Percentiles rank a stretch among this genome's conserved stretches.
phyloP scores from a whole-genome alignment of 2,888 invertebrate species.

The Nezara viridula region DNA sequence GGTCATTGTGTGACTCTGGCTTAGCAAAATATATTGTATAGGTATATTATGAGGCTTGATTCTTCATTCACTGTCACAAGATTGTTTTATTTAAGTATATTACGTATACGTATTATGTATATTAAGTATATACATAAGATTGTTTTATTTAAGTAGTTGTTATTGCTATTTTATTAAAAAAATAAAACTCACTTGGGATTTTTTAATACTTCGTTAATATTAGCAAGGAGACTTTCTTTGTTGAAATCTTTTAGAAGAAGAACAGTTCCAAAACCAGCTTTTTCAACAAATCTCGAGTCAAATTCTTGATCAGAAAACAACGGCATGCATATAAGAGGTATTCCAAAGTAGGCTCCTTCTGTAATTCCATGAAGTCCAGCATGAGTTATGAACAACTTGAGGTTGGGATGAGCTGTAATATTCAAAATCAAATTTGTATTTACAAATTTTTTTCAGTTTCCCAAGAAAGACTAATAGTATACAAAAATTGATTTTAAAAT shows the following conservation, averaged over 20 bases:
- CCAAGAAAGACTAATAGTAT: background rate
- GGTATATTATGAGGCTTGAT: no score
- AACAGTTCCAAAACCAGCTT: slow-evolving; percentile 6
- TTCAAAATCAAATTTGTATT: no score
- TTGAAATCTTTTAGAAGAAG: background rate
- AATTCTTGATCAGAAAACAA: slow-evolving; percentile 20
- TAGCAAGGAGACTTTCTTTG: background rate
- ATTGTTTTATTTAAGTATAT: no score
- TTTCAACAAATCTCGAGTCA: background rate
- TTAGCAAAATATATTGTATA: no score
- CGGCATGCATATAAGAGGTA: background rate
- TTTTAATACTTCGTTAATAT: background rate
- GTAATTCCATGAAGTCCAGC: background rate
- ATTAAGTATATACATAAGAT: no score
- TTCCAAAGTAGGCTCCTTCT: background rate
- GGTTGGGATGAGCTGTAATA: background rate
- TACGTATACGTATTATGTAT: no score
- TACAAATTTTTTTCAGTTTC: no score
- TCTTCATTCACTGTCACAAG: no score
- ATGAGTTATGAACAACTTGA: background rate
- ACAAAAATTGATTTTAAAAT: background rate
- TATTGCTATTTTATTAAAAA: background rate
- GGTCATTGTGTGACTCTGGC: no score
- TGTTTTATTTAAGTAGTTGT: no score
- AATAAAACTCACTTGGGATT: background rate